Conservation (phyloP, 2,113 vertebrate genomes). For the Phrynosoma platyrhinos region DNA sequence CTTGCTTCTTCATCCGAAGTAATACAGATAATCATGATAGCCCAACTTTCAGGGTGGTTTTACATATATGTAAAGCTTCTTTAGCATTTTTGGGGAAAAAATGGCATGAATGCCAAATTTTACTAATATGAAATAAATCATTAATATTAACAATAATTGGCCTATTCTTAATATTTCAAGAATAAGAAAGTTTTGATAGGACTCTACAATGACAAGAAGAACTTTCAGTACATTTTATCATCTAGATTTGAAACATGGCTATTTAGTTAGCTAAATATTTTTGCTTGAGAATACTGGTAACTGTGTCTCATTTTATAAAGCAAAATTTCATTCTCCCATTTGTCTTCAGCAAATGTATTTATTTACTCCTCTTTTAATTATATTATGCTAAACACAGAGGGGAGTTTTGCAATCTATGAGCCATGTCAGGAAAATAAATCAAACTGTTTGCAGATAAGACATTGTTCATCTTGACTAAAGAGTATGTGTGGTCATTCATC, state of each 20-base stretch:
- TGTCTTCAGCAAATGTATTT: background rate
- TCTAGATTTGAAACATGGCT: background rate
- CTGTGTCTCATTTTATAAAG: background rate
- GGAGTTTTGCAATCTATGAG: background rate
- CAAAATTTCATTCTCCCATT: background rate
- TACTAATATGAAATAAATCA: background rate
- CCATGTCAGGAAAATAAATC: slow-evolving; percentile 16
- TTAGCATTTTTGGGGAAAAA: no score
- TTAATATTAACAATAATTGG: background rate
- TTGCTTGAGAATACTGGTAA: background rate
- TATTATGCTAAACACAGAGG: slow-evolving; percentile 4
- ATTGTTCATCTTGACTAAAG: background rate
- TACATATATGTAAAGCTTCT: background rate
- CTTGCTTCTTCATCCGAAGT: background rate
- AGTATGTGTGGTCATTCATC: slow-evolving; percentile 6
- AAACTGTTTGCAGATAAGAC: slow-evolving; percentile 7
- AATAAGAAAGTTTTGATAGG: background rate
- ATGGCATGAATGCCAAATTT: background rate
- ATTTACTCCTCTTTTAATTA: slow-evolving; percentile 16
- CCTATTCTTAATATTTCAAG: background rate
- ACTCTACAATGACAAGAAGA: background rate
- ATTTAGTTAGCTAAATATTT: background rate
- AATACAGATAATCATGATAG: background rate
- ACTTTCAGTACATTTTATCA: background rate
- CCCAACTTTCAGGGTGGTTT: background rate